These are phyloP conservation scores for Troides helena DNA, from an alignment of 2,888 invertebrate genomes.

Conservation along the genomic window DNA sequence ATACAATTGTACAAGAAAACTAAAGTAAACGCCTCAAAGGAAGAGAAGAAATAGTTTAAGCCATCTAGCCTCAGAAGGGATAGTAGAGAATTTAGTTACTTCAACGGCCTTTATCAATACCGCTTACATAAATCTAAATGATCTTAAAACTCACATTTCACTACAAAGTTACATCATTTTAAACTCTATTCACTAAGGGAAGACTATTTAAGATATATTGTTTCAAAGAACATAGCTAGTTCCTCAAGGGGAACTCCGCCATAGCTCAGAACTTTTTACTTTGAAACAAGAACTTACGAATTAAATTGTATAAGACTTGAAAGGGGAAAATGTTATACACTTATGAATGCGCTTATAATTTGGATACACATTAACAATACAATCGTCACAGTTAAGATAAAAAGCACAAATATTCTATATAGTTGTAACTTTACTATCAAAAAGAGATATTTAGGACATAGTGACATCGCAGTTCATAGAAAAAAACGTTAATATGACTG, in stretches of 20 bases:
- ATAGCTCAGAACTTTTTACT: constrained; percentile 13
- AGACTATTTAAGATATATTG: background rate
- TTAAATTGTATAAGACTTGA: background rate
- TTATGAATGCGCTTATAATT: background rate
- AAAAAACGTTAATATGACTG: too few species aligned
- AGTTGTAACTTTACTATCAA: too few species aligned
- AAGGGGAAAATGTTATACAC: background rate
- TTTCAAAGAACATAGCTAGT: constrained; percentile 3
- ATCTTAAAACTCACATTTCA: background rate
- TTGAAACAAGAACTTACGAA: constrained; percentile 19
- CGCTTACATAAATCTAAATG: background rate
- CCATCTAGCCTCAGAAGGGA: too few species aligned
- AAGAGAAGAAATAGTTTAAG: too few species aligned
- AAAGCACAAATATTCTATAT: too few species aligned
- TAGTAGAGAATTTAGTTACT: background rate
- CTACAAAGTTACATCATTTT: background rate
- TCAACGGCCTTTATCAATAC: background rate
- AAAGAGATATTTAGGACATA: too few species aligned
- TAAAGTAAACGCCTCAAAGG: too few species aligned
- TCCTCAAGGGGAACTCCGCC: background rate
- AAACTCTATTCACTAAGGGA: background rate
- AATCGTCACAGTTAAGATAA: too few species aligned
- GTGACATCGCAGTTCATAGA: too few species aligned
- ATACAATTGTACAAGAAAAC: too few species aligned
- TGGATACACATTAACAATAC: background rate